phyloP scores from a whole-genome alignment of 1,140 invertebrate genomes.

The Drosophila arizonae region DNA sequence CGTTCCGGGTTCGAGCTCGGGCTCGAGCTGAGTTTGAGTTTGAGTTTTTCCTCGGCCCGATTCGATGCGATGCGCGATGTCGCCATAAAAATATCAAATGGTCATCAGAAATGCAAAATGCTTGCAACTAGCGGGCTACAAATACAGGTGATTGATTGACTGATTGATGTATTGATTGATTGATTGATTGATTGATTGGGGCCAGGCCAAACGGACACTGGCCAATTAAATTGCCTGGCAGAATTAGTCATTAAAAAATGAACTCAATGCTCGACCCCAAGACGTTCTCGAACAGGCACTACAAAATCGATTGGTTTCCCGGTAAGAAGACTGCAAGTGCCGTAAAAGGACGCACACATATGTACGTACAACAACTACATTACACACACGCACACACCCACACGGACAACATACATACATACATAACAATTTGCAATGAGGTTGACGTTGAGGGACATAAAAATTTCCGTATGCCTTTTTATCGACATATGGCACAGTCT shows the following conservation, averaged over 20 bases:
- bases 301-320: constrained; percentile 44
- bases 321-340: constrained; percentile 35
- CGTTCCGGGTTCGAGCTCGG: neutral
- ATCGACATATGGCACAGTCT: constrained; percentile 58
- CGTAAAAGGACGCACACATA: constrained; percentile 25
- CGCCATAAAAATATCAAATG: constrained; percentile 50
- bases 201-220: constrained; percentile 19
- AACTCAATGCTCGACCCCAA: constrained; percentile 32
- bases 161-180: constrained; percentile 19
- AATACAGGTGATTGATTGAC: constrained; percentile 6
- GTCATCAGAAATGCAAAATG: constrained; percentile 61
- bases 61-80: constrained; percentile 7
- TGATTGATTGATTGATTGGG: constrained; percentile 37
- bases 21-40: neutral
- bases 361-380: constrained; percentile 10
- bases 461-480: constrained; percentile 72
- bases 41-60: neutral
- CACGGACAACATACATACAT: constrained; percentile 13
- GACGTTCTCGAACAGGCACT: constrained; percentile 37
- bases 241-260: constrained; percentile 75
- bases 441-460: constrained; percentile 78
- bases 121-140: constrained; percentile 44
- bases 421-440: constrained; percentile 68
- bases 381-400: constrained; percentile 1
- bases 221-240: constrained; percentile 45